These are phyloP conservation scores for Rachycentron canadum DNA, from an alignment of 2,797 vertebrate species.

Conservation along the genomic window DNA sequence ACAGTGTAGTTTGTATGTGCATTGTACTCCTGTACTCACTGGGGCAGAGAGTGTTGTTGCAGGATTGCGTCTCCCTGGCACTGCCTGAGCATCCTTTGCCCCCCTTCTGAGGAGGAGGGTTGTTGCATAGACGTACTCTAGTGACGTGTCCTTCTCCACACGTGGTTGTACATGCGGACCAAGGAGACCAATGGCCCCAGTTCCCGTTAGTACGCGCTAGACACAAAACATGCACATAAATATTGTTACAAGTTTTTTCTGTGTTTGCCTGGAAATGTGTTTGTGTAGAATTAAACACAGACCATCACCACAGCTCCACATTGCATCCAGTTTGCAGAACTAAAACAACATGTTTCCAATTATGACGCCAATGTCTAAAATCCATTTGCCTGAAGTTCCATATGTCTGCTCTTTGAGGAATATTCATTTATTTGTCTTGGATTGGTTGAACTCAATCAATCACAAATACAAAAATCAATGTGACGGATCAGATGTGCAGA, in stretches of 20 bases:
- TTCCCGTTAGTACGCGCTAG: conserved; percentile 90
- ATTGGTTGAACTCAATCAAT: conserved; percentile 11
- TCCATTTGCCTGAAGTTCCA: conserved; percentile 37
- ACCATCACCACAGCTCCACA: conserved; percentile 15
- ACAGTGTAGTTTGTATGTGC: background rate
- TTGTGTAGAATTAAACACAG: conserved; percentile 21
- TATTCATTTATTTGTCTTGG: conserved; percentile 14
- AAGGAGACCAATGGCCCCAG: conserved; percentile 98
- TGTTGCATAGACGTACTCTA: conserved; percentile 94
- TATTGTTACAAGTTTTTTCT: conserved; percentile 17
- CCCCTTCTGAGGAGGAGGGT: conserved; percentile 91
- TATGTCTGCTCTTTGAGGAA: conserved; percentile 29
- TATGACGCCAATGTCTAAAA: conserved; percentile 45
- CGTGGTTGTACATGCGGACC: conserved; percentile 95
- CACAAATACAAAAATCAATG: conserved; percentile 1
- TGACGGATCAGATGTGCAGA: conserved; percentile 15
- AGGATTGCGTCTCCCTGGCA: conserved; percentile 88
- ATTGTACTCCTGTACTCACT: conserved; percentile 60
- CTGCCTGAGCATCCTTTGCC: conserved; percentile 89
- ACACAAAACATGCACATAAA: conserved; percentile 35
- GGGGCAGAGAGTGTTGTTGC: conserved; percentile 77
- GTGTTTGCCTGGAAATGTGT: conserved; percentile 15
- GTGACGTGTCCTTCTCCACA: conserved; percentile 92
- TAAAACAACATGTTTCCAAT: conserved; percentile 59
- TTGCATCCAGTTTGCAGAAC: conserved; percentile 17